These are phyloP conservation scores for Perca flavescens DNA, from an alignment of 2,113 vertebrate species.

Conservation along the genomic window DNA sequence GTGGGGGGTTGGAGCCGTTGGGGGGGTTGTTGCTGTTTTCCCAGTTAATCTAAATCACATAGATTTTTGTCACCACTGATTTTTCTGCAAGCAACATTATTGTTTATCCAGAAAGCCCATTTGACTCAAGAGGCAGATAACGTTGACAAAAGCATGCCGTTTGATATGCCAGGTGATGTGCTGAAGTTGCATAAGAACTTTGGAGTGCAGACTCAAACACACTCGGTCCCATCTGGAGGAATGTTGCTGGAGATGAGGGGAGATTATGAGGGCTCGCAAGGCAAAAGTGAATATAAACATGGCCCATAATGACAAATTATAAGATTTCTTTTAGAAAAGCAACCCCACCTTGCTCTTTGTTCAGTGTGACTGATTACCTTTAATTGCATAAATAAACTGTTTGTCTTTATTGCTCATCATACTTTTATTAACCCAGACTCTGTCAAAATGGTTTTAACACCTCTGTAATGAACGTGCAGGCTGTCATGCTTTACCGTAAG, in stretches of 20 bases:
- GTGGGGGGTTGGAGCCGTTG: not conserved
- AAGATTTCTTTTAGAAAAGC: conserved; percentile 21
- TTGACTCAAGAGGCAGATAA: conserved; percentile 15
- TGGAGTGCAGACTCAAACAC: conserved; percentile 46
- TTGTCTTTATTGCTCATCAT: conserved; percentile 15
- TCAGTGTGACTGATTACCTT: conserved; percentile 38
- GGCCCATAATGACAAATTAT: conserved; percentile 50
- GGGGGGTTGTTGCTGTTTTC: conserved; percentile 29
- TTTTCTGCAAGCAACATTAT: not conserved
- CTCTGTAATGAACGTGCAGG: not conserved
- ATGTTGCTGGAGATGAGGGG: conserved; percentile 36
- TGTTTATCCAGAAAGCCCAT: conserved; percentile 4
- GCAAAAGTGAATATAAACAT: conserved; percentile 43
- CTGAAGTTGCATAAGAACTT: conserved; percentile 50
- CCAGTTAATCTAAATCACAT: conserved; percentile 59
- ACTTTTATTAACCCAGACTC: not conserved
- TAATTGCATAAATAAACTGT: conserved; percentile 65
- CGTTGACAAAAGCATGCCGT: not conserved
- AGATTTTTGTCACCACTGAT: conserved; percentile 43
- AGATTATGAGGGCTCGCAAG: conserved; percentile 2
- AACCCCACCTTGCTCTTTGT: conserved; percentile 17
- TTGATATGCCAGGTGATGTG: conserved; percentile 54
- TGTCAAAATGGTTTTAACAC: not conserved
- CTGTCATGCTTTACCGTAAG: conserved; percentile 14
- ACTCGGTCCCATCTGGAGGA: conserved; percentile 60